A percentile compares a stretch with the other conserved stretches of the same genome.
Conservation (phyloP, 2,113 vertebrate genomes). For the Oryzias javanicus region DNA sequence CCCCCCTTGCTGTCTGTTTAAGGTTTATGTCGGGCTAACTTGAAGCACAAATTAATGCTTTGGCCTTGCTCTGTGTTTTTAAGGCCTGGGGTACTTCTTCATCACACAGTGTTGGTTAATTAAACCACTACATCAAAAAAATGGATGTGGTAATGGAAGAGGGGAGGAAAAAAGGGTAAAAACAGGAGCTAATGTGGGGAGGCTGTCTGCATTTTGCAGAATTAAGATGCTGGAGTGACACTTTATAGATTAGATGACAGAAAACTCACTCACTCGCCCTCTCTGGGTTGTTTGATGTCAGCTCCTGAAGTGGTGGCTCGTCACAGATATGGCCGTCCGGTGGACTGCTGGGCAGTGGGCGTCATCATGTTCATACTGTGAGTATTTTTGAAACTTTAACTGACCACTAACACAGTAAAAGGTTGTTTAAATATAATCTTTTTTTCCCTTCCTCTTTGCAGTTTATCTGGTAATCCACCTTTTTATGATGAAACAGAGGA, state of each 20-base stretch:
- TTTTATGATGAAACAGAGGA: slow-evolving; percentile 86
- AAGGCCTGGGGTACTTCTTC: slow-evolving; percentile 51
- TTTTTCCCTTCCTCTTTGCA: slow-evolving; percentile 1
- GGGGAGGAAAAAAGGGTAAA: slow-evolving; percentile 8
- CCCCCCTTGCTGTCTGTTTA: slow-evolving; percentile 5
- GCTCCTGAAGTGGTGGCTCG: slow-evolving; percentile 85
- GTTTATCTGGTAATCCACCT: slow-evolving; percentile 84
- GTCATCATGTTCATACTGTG: slow-evolving; percentile 86
- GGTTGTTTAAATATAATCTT: slow-evolving; percentile 1
- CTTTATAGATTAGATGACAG: slow-evolving; percentile 13
- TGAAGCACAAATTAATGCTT: slow-evolving; percentile 36
- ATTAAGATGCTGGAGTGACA: slow-evolving; percentile 21
- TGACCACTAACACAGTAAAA: not conserved
- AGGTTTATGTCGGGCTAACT: slow-evolving; percentile 30
- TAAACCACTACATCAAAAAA: slow-evolving; percentile 57
- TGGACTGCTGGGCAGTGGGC: slow-evolving; percentile 87
- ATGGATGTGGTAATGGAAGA: slow-evolving; percentile 4
- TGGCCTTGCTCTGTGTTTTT: slow-evolving; percentile 19
- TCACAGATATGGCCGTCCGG: slow-evolving; percentile 83
- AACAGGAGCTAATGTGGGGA: slow-evolving; percentile 12
- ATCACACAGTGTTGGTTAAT: slow-evolving; percentile 44
- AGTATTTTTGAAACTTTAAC: slow-evolving; percentile 54
- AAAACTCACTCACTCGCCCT: slow-evolving; percentile 10
- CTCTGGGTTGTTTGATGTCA: slow-evolving; percentile 37
- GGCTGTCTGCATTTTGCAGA: not conserved